Conservation (phyloP, 2,113 vertebrate species). For the Monarcha castaneiventris region DNA sequence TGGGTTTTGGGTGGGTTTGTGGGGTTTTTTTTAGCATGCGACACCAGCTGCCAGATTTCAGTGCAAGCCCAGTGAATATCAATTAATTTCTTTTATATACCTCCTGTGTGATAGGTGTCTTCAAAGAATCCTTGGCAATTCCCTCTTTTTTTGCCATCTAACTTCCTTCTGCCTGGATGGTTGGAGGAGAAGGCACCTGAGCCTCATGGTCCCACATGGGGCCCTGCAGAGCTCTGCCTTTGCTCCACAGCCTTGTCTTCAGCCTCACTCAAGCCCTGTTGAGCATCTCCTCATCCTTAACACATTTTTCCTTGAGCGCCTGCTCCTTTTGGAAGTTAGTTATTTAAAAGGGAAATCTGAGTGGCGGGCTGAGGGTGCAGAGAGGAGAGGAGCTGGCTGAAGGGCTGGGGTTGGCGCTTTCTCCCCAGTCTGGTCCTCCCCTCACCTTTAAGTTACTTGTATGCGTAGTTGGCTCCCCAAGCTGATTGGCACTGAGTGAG, state of each 20-base stretch:
- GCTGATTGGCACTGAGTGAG: neutral
- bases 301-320: neutral
- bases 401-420: neutral
- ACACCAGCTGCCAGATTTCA: neutral
- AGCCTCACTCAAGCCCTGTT: fast-evolving
- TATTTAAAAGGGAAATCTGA: neutral
- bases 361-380: neutral
- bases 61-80: neutral
- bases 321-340: neutral
- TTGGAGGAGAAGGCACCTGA: neutral
- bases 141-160: neutral
- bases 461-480: neutral
- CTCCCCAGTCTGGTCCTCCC: neutral
- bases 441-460: conserved; percentile 58
- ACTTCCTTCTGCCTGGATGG: neutral
- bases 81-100: neutral
- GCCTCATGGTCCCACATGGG: fast-evolving
- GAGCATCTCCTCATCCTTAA: neutral
- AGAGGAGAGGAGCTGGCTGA: neutral
- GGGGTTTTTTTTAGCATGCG: fast-evolving
- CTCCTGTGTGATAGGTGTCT: neutral
- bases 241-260: fast-evolving
- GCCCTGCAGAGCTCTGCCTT: neutral
- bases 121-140: neutral
- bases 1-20: neutral